These are phyloP conservation scores for Pantala flavescens DNA, from an alignment of 1,140 invertebrate species.

Conservation along the genomic window DNA sequence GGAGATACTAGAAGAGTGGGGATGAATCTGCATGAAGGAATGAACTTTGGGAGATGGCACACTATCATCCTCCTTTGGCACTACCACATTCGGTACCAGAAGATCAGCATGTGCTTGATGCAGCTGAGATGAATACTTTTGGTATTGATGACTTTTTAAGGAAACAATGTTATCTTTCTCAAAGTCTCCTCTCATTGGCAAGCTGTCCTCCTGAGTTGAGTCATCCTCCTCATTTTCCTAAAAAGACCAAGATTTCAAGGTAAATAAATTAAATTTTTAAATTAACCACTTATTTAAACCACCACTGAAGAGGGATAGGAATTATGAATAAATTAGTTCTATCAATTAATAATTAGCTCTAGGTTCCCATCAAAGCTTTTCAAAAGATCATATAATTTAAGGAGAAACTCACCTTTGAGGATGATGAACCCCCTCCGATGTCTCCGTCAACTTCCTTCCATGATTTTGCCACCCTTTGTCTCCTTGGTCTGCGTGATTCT, in stretches of 20 bases:
- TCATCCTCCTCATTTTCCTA: not conserved
- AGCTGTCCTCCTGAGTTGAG: not conserved
- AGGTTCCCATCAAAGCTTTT: too few species aligned
- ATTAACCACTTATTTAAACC: too few species aligned
- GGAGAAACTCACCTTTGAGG: not conserved
- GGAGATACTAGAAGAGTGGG: not conserved
- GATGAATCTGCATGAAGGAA: constrained; percentile 23
- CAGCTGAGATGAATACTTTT: not conserved
- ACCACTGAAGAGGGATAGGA: too few species aligned
- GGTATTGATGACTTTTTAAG: not conserved
- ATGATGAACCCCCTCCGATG: constrained; percentile 23
- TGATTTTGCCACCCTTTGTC: constrained; percentile 26
- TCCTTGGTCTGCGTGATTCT: constrained; percentile 25
- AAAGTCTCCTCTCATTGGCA: not conserved
- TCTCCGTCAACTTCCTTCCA: constrained; percentile 31
- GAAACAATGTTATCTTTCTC: not conserved
- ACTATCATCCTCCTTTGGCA: constrained; percentile 28
- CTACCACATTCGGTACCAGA: not conserved
- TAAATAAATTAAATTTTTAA: too few species aligned
- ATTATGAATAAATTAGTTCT: too few species aligned
- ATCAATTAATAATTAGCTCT: too few species aligned
- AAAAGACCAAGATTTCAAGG: not conserved
- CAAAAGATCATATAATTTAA: too few species aligned
- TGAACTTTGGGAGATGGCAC: not conserved
- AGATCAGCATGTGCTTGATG: not conserved